A percentile compares a stretch with the other conserved stretches of the same genome.
Conservation (phyloP, 2,888 invertebrate genomes). For the Erebia epiphron region DNA sequence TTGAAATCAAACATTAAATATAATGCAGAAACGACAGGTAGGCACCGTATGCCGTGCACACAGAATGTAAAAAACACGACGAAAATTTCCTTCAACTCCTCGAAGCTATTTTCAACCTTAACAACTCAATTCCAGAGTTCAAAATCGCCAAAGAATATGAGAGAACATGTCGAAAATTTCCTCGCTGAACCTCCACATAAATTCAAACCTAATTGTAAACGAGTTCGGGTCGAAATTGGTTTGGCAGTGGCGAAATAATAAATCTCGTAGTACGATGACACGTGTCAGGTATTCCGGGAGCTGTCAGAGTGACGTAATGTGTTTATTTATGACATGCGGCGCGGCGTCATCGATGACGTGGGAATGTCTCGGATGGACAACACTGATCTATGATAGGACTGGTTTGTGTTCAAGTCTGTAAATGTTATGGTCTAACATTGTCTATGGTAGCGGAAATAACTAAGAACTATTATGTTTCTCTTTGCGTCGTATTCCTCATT, state of each 20-base stretch:
- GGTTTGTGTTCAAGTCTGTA: neutral
- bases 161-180: conserved; percentile 43
- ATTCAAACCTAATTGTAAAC: conserved; percentile 35
- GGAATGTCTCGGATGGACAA: conserved; percentile 47
- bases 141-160: conserved; percentile 42
- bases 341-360: conserved; percentile 62
- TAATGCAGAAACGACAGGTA: conserved; percentile 69
- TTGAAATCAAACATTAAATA: conserved; percentile 60
- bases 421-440: neutral
- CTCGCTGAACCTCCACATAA: conserved; percentile 28
- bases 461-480: too few relatives aligned
- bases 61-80: conserved; percentile 45
- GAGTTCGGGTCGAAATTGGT: conserved; percentile 39
- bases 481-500: too few relatives aligned
- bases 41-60: conserved; percentile 48
- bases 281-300: conserved; percentile 69
- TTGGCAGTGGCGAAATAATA: conserved; percentile 41
- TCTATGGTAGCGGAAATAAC: neutral
- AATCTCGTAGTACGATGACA: conserved; percentile 64
- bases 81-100: conserved; percentile 34
- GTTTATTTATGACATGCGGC: conserved; percentile 68
- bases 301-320: conserved; percentile 73
- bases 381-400: conserved; percentile 38
- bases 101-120: conserved; percentile 41
- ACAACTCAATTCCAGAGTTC: conserved; percentile 19